Percentiles rank a stretch among this genome's conserved stretches.
Evolutionary conservation across 2,113 vertebrate species (phyloP).

Genomic region (Hippoglossus stenolepis): DNA sequence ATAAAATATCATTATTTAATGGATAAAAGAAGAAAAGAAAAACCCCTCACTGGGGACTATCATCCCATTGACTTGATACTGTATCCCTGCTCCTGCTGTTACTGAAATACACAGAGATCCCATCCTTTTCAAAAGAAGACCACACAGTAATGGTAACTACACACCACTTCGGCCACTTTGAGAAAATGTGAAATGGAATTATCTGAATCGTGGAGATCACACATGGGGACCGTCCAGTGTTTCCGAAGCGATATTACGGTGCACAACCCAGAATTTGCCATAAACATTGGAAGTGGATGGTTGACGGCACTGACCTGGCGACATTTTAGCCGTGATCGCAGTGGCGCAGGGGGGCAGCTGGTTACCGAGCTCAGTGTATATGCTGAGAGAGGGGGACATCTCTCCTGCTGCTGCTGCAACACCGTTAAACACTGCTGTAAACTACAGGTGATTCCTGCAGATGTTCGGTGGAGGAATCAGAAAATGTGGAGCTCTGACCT

Average conservation of each 20-base stretch:
- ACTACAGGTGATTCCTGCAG: slow-evolving; percentile 58
- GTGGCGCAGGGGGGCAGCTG: slow-evolving; percentile 57
- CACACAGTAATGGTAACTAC: slow-evolving; percentile 66
- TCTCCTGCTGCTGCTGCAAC: slow-evolving; percentile 22
- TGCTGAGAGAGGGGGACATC: slow-evolving; percentile 47
- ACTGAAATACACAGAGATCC: slow-evolving; percentile 60
- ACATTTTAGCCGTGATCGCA: slow-evolving; percentile 63
- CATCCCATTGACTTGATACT: slow-evolving; percentile 55
- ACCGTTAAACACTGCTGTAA: slow-evolving; percentile 45
- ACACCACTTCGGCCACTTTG: slow-evolving; percentile 74
- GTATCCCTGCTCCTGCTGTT: slow-evolving; percentile 45
- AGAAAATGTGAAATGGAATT: slow-evolving; percentile 68
- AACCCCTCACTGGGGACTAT: not conserved
- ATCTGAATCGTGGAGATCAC: slow-evolving; percentile 61
- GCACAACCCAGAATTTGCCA: slow-evolving; percentile 58
- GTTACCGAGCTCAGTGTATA: slow-evolving; percentile 53
- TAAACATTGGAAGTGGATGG: slow-evolving; percentile 68
- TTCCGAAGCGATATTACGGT: slow-evolving; percentile 47
- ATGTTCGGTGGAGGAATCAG: slow-evolving; percentile 43
- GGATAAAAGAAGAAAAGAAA: slow-evolving; percentile 6
- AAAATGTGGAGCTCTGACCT: slow-evolving; percentile 38
- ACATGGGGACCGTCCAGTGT: slow-evolving; percentile 43
- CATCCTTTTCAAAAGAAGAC: slow-evolving; percentile 58
- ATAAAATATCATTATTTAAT: slow-evolving; percentile 55
- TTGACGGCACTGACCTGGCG: slow-evolving; percentile 69